phyloP scores from a whole-genome alignment of 1,140 invertebrate species.

The Carposina sasakii region DNA sequence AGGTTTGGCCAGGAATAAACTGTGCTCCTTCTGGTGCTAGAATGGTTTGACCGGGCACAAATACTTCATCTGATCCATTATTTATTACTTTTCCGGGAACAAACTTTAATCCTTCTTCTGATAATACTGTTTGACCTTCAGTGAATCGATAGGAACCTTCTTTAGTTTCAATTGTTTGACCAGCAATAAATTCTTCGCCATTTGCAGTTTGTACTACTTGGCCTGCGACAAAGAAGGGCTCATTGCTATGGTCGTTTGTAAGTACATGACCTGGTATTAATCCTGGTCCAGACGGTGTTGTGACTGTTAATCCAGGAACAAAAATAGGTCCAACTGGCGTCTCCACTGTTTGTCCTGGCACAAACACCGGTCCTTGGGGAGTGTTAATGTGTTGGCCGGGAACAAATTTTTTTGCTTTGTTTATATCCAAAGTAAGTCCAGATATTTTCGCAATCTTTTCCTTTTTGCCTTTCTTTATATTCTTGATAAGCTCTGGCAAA shows the following conservation, averaged over 20 bases:
- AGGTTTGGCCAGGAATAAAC: slow-evolving; percentile 78
- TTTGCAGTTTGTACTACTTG: slow-evolving; percentile 77
- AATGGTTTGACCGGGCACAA: slow-evolving; percentile 82
- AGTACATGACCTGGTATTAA: slow-evolving; percentile 81
- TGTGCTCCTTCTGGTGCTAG: slow-evolving; percentile 73
- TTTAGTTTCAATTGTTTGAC: slow-evolving; percentile 76
- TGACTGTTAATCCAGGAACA: slow-evolving; percentile 81
- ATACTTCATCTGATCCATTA: slow-evolving; percentile 67
- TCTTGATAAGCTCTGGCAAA: slow-evolving; percentile 76
- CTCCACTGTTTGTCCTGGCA: slow-evolving; percentile 82
- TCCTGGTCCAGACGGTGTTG: slow-evolving; percentile 77
- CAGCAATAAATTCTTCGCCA: slow-evolving; percentile 77
- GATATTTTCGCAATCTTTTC: slow-evolving; percentile 75
- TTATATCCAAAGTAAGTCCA: slow-evolving; percentile 77
- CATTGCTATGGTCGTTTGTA: slow-evolving; percentile 72
- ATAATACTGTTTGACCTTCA: slow-evolving; percentile 78
- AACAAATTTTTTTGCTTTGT: slow-evolving; percentile 77
- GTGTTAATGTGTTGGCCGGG: slow-evolving; percentile 81
- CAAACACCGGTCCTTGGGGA: slow-evolving; percentile 78
- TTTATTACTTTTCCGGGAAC: slow-evolving; percentile 76
- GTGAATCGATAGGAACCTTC: slow-evolving; percentile 75
- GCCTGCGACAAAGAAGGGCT: slow-evolving; percentile 79
- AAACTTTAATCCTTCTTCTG: slow-evolving; percentile 78
- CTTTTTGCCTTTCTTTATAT: slow-evolving; percentile 75
- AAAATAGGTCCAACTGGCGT: slow-evolving; percentile 79